Evolutionary conservation across 2,113 vertebrate species (phyloP).

Genomic region (Leucosticte australis): DNA sequence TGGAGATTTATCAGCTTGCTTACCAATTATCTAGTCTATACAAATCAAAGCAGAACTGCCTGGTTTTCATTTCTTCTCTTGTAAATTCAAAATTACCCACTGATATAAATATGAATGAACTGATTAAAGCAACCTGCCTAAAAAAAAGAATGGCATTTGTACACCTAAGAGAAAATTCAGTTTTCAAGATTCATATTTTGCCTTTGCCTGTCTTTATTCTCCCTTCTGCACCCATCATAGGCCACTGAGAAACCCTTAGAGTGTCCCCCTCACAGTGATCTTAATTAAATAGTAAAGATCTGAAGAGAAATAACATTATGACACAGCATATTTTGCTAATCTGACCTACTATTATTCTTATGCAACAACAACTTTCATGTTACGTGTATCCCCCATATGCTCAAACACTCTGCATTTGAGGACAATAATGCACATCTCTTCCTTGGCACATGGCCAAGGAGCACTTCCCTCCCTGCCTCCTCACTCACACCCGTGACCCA

Average conservation of each 20-base stretch:
- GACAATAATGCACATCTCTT: constrained; percentile 27
- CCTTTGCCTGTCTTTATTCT: not conserved
- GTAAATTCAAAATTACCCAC: not conserved
- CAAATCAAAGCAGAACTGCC: not conserved
- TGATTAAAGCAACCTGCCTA: not conserved
- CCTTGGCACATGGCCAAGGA: not conserved
- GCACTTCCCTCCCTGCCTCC: not conserved
- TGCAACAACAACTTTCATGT: not conserved
- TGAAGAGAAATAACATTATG: not conserved
- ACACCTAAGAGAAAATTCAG: not conserved
- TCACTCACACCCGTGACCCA: constrained; percentile 24
- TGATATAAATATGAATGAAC: not conserved
- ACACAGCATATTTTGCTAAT: not conserved
- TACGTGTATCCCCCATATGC: not conserved
- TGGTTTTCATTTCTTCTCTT: not conserved
- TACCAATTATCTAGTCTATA: not conserved
- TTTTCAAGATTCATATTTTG: not conserved
- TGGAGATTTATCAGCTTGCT: not conserved
- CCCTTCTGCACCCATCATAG: not conserved
- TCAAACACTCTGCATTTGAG: constrained; percentile 2
- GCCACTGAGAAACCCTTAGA: not conserved
- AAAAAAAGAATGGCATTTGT: not conserved
- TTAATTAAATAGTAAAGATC: not conserved
- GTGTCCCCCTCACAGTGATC: not conserved
- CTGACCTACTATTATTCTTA: not conserved